A percentile compares a stretch with the other conserved stretches of the same genome.
Conservation (phyloP, 2,888 invertebrate genomes). For the Rhaphigaster nebulosa region DNA sequence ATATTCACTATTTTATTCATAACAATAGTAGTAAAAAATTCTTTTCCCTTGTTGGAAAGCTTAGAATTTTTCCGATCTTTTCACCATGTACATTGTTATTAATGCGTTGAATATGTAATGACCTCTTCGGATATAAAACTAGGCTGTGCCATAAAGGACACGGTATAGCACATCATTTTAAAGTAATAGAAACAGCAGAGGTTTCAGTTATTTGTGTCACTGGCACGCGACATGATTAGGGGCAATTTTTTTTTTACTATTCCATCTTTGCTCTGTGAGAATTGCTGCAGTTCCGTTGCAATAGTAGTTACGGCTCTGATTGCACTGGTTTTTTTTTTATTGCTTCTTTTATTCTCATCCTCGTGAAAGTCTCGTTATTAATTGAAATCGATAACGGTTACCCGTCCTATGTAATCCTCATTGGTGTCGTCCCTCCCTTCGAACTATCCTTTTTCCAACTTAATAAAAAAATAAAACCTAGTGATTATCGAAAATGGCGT, state of each 20-base stretch:
- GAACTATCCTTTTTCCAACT: neutral
- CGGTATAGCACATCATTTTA: neutral
- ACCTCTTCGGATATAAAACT: neutral
- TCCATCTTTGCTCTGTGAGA: neutral
- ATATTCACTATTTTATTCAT: too few species aligned
- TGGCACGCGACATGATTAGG: slow-evolving; percentile 1
- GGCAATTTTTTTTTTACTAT: neutral
- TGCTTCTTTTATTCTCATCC: neutral
- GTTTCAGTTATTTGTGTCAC: neutral
- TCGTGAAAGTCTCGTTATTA: neutral
- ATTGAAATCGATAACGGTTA: neutral
- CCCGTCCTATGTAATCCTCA: neutral
- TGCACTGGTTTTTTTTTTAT: neutral
- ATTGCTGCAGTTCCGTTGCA: neutral
- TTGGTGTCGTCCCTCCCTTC: neutral
- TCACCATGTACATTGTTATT: too few species aligned
- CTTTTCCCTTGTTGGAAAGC: too few species aligned
- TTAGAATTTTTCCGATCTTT: too few species aligned
- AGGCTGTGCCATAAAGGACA: neutral
- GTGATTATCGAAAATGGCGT: too few species aligned
- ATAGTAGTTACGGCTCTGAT: neutral
- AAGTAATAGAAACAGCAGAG: neutral
- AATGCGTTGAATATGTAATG: too few species aligned
- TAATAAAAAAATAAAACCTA: too few species aligned
- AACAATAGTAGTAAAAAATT: too few species aligned